Evolutionary conservation across 2,113 vertebrate genomes (phyloP).

Genomic region (Oreocharis arfaki): DNA sequence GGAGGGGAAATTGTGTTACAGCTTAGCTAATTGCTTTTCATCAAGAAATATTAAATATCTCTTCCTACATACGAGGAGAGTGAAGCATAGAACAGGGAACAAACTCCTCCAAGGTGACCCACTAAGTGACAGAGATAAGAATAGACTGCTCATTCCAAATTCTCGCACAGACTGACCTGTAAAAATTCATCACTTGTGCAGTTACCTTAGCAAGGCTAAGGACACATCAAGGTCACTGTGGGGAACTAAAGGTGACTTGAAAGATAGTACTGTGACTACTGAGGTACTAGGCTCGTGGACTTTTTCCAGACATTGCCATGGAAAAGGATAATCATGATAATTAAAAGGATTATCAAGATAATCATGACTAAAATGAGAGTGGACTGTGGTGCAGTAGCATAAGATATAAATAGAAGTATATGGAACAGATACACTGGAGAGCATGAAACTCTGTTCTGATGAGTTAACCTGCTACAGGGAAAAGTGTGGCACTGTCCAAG

Average conservation of each 20-base stretch:
- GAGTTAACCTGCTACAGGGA: neutral
- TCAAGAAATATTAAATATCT: conserved; percentile 9
- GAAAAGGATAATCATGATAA: neutral
- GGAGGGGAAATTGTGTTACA: neutral
- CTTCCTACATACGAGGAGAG: neutral
- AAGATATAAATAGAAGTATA: neutral
- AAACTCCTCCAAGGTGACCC: conserved; percentile 15
- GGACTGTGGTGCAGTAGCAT: neutral
- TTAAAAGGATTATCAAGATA: neutral
- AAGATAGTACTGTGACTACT: neutral
- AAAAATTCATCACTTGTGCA: neutral
- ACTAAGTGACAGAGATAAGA: conserved; percentile 23
- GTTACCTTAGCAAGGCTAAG: neutral
- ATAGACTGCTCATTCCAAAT: conserved; percentile 1
- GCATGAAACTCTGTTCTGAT: rapidly evolving
- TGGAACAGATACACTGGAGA: neutral
- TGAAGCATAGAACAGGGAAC: neutral
- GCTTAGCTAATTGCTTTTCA: conserved; percentile 38
- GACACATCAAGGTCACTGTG: neutral
- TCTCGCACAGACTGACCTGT: neutral
- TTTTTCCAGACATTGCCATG: neutral
- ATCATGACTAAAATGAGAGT: neutral
- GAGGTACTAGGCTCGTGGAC: neutral
- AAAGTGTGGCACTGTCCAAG: rapidly evolving
- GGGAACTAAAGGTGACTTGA: neutral